Evolutionary conservation across 2,113 vertebrate genomes (phyloP).

Genomic region (Mellivora capensis): DNA sequence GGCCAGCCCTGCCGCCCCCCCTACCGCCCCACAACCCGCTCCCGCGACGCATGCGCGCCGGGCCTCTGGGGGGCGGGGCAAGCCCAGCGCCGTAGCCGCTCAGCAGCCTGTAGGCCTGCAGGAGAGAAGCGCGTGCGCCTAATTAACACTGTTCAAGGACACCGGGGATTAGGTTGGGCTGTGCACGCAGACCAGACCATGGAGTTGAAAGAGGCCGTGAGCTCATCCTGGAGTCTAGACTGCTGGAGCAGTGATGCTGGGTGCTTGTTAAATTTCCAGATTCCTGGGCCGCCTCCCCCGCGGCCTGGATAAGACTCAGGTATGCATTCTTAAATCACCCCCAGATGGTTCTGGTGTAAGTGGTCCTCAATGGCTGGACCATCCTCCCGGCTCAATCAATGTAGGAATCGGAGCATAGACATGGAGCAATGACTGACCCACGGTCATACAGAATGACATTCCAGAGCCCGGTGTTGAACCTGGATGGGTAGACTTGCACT

Average conservation of each 20-base stretch:
- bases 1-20: fast-evolving
- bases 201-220: neutral
- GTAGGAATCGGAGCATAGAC: neutral
- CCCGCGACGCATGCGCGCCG: neutral
- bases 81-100: fast-evolving
- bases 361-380: neutral
- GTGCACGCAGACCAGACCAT: neutral
- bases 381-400: neutral
- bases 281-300: neutral
- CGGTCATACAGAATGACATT: neutral
- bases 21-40: fast-evolving
- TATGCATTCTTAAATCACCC: neutral
- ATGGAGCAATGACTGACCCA: neutral
- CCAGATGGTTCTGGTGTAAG: neutral
- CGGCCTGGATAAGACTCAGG: neutral
- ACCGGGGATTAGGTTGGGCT: neutral
- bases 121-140: neutral
- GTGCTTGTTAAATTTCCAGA: neutral
- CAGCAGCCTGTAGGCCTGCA: fast-evolving
- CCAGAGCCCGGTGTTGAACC: neutral
- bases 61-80: neutral
- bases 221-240: conserved; percentile 25
- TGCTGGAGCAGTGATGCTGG: neutral
- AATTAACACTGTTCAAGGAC: neutral
- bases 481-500: neutral